These are phyloP conservation scores for Pollenia angustigena DNA, from an alignment of 2,888 invertebrate genomes.

Conservation along the genomic window DNA sequence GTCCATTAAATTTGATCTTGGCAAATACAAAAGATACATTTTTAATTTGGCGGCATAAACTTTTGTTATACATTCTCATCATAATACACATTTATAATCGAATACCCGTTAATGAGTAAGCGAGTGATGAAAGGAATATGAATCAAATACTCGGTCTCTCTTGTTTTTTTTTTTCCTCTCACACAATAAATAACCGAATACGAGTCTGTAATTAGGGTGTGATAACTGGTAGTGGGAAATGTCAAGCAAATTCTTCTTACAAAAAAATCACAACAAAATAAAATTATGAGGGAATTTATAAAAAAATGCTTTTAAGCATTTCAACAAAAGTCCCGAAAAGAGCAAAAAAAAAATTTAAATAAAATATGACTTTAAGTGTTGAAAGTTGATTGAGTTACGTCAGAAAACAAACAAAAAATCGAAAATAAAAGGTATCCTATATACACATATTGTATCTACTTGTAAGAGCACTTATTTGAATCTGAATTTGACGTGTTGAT, in stretches of 20 bases:
- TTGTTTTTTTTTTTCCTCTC: not conserved
- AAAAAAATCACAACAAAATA: not conserved
- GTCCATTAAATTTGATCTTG: conserved; percentile 38
- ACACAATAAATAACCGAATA: conserved; percentile 28
- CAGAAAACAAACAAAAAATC: conserved; percentile 19
- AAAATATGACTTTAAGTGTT: conserved; percentile 8
- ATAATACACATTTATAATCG: not conserved
- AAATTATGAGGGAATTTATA: conserved; percentile 22
- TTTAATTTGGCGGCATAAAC: conserved; percentile 50
- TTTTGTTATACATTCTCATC: conserved; percentile 21
- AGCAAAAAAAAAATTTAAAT: not conserved
- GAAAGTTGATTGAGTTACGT: conserved; percentile 37
- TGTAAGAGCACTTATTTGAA: not conserved
- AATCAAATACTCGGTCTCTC: conserved; percentile 18
- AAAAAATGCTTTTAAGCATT: conserved; percentile 8
- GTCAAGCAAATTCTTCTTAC: conserved; percentile 2
- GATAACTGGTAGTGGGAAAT: conserved; percentile 47
- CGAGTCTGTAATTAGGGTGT: conserved; percentile 8
- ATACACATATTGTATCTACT: not conserved
- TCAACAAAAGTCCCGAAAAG: conserved; percentile 19
- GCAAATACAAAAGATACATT: conserved; percentile 36
- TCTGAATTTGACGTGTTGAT: conserved; percentile 29
- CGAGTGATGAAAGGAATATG: conserved; percentile 35
- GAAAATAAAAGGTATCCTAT: not conserved
- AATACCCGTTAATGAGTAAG: conserved; percentile 8